Base-by-base conservation (phyloP, 2,797 vertebrate species). In the Rhinichthys osculus region DNA sequence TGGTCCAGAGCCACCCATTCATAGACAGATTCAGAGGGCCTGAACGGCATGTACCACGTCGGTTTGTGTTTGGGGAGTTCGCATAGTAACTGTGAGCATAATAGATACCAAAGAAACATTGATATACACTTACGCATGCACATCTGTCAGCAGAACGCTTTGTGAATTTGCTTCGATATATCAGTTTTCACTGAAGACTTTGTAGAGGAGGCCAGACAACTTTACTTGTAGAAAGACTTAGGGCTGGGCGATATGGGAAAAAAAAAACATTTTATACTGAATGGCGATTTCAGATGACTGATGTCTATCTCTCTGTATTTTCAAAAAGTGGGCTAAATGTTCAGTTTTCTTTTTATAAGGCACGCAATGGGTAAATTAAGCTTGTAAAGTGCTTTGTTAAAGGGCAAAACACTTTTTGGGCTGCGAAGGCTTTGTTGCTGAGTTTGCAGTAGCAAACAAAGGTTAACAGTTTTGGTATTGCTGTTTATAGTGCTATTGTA, bases 71-170 rank as follows among this genome's bases (percentile, higher is more conserved):
- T 78, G 71, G 54, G 40, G 35, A 81, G 47, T 54, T 38, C n/a
- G 13, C 74, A 69, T 83, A 62, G 87, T 70, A 82, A 77, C 83
- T 82, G 38, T n/a, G 27, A 71, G 33, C 42, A 87, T 73, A 79
- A 84, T 80, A 81, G 81, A 85, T 70, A 81, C 52, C 67, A 84
- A 52, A 67, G 69, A 67, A 81, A 62, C 72, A 76, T 77, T 23
- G 57, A 82, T 70, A 35, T 57, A 69, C 40, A 27, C 33, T 73
- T 33, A 77, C 62, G 23, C 42, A 73, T 62, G 11, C 72, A 77
- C 82, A 82, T 82, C 78, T 87, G 78, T 85, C 86, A 80, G 44
- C 76, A 30, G 77, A 76, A 64, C 33, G 33, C 69, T 64, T 30
- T 87, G 66, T 52, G 33, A 66, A 79, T 82, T 79, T 69, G 81